These are phyloP conservation scores for Dusona sp. DNA, from an alignment of 2,888 invertebrate genomes.

Conservation along the genomic window DNA sequence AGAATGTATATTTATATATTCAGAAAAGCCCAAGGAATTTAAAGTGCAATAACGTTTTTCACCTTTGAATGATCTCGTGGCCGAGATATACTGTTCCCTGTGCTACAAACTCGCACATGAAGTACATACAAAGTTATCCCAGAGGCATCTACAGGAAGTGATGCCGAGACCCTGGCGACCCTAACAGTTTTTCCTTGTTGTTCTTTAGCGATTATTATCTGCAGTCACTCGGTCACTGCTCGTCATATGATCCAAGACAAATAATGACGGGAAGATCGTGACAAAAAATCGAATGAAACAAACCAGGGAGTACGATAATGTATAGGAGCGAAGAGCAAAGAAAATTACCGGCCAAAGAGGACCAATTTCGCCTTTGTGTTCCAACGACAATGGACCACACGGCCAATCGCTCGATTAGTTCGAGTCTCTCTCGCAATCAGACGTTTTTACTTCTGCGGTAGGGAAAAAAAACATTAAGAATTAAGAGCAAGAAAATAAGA, in stretches of 20 bases:
- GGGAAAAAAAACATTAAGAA: not conserved
- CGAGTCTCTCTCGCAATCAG: slow-evolving; percentile 9
- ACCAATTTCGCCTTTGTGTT: not conserved
- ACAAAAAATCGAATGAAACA: not conserved
- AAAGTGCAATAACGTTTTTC: slow-evolving; percentile 59
- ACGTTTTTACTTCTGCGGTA: slow-evolving; percentile 7
- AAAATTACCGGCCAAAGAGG: slow-evolving; percentile 29
- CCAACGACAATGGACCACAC: slow-evolving; percentile 31
- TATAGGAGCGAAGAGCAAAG: slow-evolving; percentile 3
- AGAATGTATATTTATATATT: not conserved
- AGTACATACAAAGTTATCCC: slow-evolving; percentile 4
- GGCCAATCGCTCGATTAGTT: not conserved
- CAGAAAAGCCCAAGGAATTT: slow-evolving; percentile 46
- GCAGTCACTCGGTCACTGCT: slow-evolving; percentile 9
- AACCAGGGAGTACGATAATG: not conserved
- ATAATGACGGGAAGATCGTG: not conserved
- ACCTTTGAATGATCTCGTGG: slow-evolving; percentile 60
- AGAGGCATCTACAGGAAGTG: slow-evolving; percentile 42
- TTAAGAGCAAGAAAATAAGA: not conserved
- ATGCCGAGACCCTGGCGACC: slow-evolving; percentile 38
- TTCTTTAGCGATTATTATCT: slow-evolving; percentile 39
- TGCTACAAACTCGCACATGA: not conserved
- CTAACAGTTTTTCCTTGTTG: slow-evolving; percentile 16
- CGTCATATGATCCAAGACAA: slow-evolving; percentile 17
- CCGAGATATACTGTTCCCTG: slow-evolving; percentile 30